Conservation (phyloP, 2,113 vertebrate genomes). For the Cyanocitta stelleri region DNA sequence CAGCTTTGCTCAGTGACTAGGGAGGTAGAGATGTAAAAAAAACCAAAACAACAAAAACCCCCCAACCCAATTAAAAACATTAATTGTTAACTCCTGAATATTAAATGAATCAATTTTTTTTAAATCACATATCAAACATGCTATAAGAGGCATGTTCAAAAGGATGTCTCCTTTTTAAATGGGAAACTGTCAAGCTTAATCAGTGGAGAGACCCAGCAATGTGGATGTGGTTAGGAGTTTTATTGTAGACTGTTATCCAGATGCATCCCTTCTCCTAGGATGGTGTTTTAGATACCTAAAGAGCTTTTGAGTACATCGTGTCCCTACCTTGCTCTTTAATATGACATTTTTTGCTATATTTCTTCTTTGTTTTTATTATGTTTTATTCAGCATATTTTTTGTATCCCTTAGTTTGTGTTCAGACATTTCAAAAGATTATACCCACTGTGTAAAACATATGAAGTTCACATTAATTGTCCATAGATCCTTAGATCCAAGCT, state of each 20-base stretch:
- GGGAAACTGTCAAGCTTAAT: neutral
- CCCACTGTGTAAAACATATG: neutral
- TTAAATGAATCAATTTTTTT: neutral
- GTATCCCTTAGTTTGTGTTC: neutral
- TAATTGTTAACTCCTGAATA: neutral
- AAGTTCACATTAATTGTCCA: neutral
- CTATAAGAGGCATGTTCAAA: neutral
- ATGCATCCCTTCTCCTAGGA: neutral
- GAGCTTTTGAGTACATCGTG: rapidly evolving
- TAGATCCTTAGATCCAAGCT: neutral
- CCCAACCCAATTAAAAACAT: neutral
- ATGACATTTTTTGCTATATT: neutral
- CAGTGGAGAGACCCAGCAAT: neutral
- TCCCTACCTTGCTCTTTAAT: neutral
- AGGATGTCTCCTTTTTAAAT: neutral
- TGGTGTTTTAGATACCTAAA: neutral
- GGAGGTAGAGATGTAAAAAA: neutral
- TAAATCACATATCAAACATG: neutral
- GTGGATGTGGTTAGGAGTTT: neutral
- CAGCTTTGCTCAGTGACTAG: neutral
- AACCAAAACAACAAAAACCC: neutral
- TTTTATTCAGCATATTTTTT: neutral
- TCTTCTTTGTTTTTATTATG: neutral
- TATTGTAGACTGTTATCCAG: neutral
- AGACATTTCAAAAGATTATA: neutral